phyloP scores from a whole-genome alignment of 2,113 vertebrate genomes.

The Phrynosoma blainvillii region DNA sequence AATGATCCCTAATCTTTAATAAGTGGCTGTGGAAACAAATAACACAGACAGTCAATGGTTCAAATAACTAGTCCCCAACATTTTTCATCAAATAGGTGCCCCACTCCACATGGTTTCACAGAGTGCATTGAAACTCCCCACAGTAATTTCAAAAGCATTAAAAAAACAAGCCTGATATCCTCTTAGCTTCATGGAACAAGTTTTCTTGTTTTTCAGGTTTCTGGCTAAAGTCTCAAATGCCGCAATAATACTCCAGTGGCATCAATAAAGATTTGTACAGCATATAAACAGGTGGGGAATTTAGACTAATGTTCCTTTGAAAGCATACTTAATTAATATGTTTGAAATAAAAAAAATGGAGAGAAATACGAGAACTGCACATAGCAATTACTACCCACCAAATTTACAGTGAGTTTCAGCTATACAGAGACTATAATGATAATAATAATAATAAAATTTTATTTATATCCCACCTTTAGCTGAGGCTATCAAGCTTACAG shows the following conservation, averaged over 20 bases:
- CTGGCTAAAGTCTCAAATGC: neutral
- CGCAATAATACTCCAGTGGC: neutral
- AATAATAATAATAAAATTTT: no score
- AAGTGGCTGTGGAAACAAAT: neutral
- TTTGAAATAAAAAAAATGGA: conserved; percentile 47
- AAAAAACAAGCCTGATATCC: neutral
- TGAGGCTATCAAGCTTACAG: neutral
- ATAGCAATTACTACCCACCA: conserved; percentile 26
- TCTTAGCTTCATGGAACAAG: neutral
- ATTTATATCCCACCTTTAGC: no score
- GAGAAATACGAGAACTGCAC: conserved; percentile 21
- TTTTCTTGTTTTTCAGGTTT: neutral
- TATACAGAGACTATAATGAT: neutral
- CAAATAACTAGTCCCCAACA: neutral
- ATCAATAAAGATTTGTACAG: neutral
- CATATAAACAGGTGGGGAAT: conserved; percentile 42
- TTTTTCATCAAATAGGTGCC: neutral
- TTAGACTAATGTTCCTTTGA: neutral
- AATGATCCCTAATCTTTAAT: neutral
- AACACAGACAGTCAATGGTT: neutral
- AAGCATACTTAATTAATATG: conserved; percentile 30
- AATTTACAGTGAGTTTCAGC: conserved; percentile 26
- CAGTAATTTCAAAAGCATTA: neutral
- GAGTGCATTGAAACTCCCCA: neutral
- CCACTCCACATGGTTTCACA: neutral